Conservation (phyloP, 2,888 invertebrate genomes). For the Drosophila gaucha region DNA sequence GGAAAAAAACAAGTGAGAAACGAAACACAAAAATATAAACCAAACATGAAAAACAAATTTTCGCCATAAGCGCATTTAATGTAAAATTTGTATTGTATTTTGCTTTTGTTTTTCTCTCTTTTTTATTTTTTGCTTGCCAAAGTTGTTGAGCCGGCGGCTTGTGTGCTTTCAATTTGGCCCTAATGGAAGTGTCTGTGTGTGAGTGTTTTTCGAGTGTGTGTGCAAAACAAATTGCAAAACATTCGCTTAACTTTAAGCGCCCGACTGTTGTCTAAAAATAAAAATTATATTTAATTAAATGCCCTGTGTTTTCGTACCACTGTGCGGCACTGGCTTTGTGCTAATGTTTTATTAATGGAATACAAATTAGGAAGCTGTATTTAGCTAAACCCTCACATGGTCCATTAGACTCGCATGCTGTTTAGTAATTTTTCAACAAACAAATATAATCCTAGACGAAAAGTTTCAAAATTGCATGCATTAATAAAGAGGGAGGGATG, state of each 20-base stretch:
- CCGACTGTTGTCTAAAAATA: conserved; percentile 23
- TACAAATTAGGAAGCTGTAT: conserved; percentile 5
- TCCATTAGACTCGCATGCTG: conserved; percentile 1
- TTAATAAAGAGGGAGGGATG: no score
- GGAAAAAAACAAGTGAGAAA: conserved; percentile 17
- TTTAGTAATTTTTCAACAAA: conserved; percentile 1
- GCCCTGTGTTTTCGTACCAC: background rate
- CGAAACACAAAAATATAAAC: conserved; percentile 20
- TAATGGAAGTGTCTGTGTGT: conserved; percentile 20
- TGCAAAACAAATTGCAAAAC: conserved; percentile 43
- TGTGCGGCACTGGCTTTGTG: background rate
- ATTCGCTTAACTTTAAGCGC: conserved; percentile 11
- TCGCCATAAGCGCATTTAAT: conserved; percentile 33
- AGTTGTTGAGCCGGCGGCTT: conserved; percentile 46
- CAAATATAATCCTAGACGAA: conserved; percentile 2
- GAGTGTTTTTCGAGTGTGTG: conserved; percentile 14
- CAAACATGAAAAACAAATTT: conserved; percentile 37
- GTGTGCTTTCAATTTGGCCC: conserved; percentile 66
- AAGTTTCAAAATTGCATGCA: background rate
- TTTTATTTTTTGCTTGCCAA: conserved; percentile 22
- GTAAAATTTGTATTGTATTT: conserved; percentile 19
- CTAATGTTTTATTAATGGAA: conserved; percentile 49
- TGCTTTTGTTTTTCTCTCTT: background rate
- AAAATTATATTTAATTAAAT: conserved; percentile 45
- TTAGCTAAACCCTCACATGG: conserved; percentile 1